Conservation (phyloP, 1,140 invertebrate genomes). For the Dolichoris vasculosae region DNA sequence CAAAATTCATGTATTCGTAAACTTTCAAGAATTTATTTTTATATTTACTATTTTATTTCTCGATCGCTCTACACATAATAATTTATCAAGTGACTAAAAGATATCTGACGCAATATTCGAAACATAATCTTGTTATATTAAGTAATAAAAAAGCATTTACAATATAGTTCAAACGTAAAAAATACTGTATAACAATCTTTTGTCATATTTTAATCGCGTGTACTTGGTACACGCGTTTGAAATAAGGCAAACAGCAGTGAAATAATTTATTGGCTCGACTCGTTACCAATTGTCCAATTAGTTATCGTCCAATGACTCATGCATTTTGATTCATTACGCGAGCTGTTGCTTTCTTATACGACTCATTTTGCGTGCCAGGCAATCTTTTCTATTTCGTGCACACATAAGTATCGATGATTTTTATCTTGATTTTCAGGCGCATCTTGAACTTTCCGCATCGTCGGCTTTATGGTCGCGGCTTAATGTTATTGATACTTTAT, state of each 20-base stretch:
- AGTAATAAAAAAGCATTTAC: no score
- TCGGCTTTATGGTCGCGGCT: background rate
- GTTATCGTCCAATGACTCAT: conserved; percentile 56
- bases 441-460: background rate
- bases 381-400: conserved; percentile 12
- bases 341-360: conserved; percentile 53
- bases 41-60: no score
- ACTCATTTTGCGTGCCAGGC: conserved; percentile 49
- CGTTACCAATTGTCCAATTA: conserved; percentile 61
- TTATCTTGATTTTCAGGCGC: background rate
- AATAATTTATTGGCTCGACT: conserved; percentile 63
- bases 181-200: background rate
- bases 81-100: no score
- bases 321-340: conserved; percentile 60
- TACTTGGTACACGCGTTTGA: background rate
- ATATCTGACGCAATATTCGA: no score
- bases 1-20: no score
- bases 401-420: background rate
- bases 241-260: conserved; percentile 15
- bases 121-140: no score
- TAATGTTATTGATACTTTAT: background rate
- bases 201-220: conserved; percentile 22
- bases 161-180: background rate
- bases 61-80: no score
- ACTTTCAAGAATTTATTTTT: no score